Conservation (phyloP, 2,888 invertebrate species). For the Psylliodes chrysocephalus region DNA sequence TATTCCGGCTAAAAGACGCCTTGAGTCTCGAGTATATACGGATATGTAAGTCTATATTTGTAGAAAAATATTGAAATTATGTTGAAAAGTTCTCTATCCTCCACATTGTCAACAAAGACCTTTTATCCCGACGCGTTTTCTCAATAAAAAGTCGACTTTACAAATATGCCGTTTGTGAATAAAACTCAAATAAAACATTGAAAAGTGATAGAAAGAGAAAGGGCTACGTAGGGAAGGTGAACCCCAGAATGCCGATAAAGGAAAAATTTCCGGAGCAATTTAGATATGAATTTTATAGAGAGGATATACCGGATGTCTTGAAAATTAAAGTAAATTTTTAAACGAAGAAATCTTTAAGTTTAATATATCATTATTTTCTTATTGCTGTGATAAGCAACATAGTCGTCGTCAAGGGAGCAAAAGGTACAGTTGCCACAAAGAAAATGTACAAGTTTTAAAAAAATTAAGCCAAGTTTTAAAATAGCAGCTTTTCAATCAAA, state of each 20-base stretch:
- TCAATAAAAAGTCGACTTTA: constrained; percentile 33
- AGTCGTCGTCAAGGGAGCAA: no score
- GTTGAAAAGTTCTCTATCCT: constrained; percentile 23
- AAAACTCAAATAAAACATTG: constrained; percentile 42
- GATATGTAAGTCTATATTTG: constrained; percentile 8
- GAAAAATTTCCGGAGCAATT: constrained; percentile 41
- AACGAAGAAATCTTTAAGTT: no score
- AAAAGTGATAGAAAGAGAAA: constrained; percentile 19
- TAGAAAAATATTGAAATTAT: constrained; percentile 34
- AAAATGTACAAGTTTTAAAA: no score
- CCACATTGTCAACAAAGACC: constrained; percentile 31
- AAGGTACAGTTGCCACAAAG: no score
- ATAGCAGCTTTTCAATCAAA: no score
- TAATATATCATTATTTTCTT: no score
- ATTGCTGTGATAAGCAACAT: no score
- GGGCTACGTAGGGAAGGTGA: not conserved
- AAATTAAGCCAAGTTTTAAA: no score
- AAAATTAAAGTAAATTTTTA: no score
- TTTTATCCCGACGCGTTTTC: constrained; percentile 34
- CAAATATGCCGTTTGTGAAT: constrained; percentile 42
- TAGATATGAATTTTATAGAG: constrained; percentile 41
- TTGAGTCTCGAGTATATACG: no score
- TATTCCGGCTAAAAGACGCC: no score
- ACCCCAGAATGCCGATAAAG: constrained; percentile 34
- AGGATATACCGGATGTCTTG: not conserved